phyloP scores from a whole-genome alignment of 2,113 vertebrate species.

The Ophiodon elongatus region DNA sequence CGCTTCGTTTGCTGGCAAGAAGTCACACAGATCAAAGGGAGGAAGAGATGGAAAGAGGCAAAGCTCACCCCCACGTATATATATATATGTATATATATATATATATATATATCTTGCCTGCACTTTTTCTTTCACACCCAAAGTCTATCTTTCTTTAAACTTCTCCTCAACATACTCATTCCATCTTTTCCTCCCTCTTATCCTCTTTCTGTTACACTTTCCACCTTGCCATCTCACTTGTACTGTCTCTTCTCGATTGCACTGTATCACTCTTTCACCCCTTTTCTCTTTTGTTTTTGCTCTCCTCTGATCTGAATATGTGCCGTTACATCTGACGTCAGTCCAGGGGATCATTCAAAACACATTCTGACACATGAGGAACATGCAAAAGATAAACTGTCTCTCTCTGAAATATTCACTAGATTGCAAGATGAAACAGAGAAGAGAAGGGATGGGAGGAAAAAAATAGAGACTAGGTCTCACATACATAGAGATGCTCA shows the following conservation, averaged over 20 bases:
- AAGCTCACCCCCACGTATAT: slow-evolving; percentile 57
- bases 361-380: slow-evolving; percentile 13
- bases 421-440: slow-evolving; percentile 51
- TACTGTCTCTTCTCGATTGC: neutral
- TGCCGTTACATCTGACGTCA: slow-evolving; percentile 30
- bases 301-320: slow-evolving; percentile 35
- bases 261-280: slow-evolving; percentile 1
- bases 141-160: slow-evolving; percentile 38
- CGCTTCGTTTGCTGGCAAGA: slow-evolving; percentile 57
- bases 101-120: neutral
- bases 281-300: slow-evolving; percentile 23
- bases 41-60: slow-evolving; percentile 56
- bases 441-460: slow-evolving; percentile 13
- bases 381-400: slow-evolving; percentile 24
- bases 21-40: slow-evolving; percentile 72
- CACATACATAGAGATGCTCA: slow-evolving; percentile 36
- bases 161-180: slow-evolving; percentile 5
- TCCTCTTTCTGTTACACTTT: slow-evolving; percentile 1
- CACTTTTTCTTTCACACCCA: slow-evolving; percentile 36
- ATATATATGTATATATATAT: neutral
- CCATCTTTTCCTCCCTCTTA: slow-evolving; percentile 15
- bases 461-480: slow-evolving; percentile 28
- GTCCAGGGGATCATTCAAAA: slow-evolving; percentile 39
- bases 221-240: neutral
- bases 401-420: slow-evolving; percentile 39